Conservation (phyloP, 2,888 invertebrate genomes). For the Drosophila birchii region DNA sequence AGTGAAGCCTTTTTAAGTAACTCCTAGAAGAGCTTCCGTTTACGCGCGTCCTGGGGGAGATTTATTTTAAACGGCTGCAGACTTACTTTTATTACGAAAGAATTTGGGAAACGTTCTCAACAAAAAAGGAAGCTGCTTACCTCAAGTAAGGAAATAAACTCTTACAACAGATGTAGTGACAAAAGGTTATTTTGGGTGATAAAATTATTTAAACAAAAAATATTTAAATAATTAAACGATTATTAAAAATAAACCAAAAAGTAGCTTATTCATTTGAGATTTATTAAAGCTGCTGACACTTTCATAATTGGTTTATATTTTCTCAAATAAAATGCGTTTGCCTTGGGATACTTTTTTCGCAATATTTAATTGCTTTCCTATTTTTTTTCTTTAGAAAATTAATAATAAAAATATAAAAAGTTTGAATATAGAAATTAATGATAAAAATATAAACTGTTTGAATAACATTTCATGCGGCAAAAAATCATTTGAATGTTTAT, state of each 20-base stretch:
- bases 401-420: background rate
- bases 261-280: background rate
- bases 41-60: background rate
- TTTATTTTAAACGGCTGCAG: conserved; percentile 2
- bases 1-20: conserved; percentile 15
- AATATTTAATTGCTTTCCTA: background rate
- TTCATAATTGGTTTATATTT: background rate
- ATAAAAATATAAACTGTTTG: background rate
- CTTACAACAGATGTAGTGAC: background rate
- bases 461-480: background rate
- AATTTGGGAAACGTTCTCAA: background rate
- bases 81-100: conserved; percentile 1
- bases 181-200: background rate
- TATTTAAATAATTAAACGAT: background rate
- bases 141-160: background rate
- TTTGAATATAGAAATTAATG: background rate
- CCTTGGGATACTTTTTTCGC: background rate
- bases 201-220: background rate
- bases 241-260: background rate
- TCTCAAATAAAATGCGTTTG: background rate
- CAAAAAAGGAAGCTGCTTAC: background rate
- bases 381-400: background rate
- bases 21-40: background rate
- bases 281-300: background rate
- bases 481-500: background rate